Evolutionary conservation across 2,888 invertebrate species (phyloP).

Genomic region (Rhingia campestris): DNA sequence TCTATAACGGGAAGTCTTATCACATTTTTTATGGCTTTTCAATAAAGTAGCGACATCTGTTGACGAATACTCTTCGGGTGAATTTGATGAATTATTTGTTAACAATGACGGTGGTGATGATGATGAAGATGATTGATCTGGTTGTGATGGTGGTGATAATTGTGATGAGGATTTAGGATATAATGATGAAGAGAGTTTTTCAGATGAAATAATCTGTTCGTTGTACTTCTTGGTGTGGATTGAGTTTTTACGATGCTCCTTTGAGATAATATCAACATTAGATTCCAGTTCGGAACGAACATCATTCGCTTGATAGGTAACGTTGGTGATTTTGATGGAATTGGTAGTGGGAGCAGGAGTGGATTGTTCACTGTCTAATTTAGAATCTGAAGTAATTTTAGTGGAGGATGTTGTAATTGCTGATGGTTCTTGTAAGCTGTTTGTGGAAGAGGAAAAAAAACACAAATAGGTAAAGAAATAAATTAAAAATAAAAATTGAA

Average conservation of each 20-base stretch:
- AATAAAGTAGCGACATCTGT: slow-evolving; percentile 58
- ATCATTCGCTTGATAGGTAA: slow-evolving; percentile 46
- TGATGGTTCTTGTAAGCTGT: slow-evolving; percentile 69
- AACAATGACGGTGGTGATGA: slow-evolving; percentile 65
- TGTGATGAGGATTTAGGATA: slow-evolving; percentile 74
- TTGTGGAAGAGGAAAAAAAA: slow-evolving; percentile 50
- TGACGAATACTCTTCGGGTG: slow-evolving; percentile 75
- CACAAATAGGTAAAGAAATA: slow-evolving; percentile 14
- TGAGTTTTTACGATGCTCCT: slow-evolving; percentile 60
- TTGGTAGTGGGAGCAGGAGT: slow-evolving; percentile 50
- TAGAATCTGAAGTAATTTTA: slow-evolving; percentile 34
- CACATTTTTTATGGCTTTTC: slow-evolving; percentile 60
- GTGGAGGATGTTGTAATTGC: slow-evolving; percentile 59
- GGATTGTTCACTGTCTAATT: slow-evolving; percentile 47
- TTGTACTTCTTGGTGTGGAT: slow-evolving; percentile 67
- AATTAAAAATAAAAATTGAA: slow-evolving; percentile 45
- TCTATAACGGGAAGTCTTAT: slow-evolving; percentile 79
- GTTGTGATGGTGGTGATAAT: slow-evolving; percentile 57
- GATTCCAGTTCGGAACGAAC: slow-evolving; percentile 36
- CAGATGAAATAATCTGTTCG: slow-evolving; percentile 52
- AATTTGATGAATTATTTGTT: slow-evolving; percentile 51
- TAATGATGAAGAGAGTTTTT: slow-evolving; percentile 54
- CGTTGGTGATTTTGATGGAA: slow-evolving; percentile 9
- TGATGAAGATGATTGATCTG: slow-evolving; percentile 35
- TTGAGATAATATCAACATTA: slow-evolving; percentile 34